A percentile compares a stretch with the other conserved stretches of the same genome.
Conservation (phyloP, 2,113 vertebrate genomes). For the Bufo bufo region DNA sequence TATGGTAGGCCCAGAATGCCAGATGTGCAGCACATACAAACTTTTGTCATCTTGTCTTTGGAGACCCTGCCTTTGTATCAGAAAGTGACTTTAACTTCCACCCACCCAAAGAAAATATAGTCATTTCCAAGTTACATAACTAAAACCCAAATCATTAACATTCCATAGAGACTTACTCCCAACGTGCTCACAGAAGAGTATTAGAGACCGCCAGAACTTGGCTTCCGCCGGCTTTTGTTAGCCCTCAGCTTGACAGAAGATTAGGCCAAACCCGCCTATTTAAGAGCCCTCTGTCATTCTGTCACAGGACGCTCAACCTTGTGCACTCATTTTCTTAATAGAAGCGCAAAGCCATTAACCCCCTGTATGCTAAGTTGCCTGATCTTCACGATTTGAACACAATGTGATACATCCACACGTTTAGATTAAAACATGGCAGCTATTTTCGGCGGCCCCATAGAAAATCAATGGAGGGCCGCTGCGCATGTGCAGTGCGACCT, state of each 20-base stretch:
- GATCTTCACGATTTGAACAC: neutral
- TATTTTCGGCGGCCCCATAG: too few species aligned
- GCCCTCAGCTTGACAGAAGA: slow-evolving; percentile 30
- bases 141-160: slow-evolving; percentile 60
- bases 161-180: slow-evolving; percentile 58
- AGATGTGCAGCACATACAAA: neutral
- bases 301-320: slow-evolving; percentile 54
- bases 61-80: neutral
- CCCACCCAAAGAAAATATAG: slow-evolving; percentile 4
- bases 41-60: neutral
- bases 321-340: slow-evolving; percentile 46
- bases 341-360: neutral
- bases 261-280: slow-evolving; percentile 44
- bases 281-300: slow-evolving; percentile 51
- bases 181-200: slow-evolving; percentile 49
- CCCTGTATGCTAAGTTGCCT: neutral
- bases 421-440: neutral
- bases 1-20: too few species aligned
- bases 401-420: neutral
- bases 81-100: slow-evolving; percentile 61
- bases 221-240: slow-evolving; percentile 57
- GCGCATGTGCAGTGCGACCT: too few species aligned
- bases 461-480: too few species aligned
- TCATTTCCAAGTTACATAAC: slow-evolving; percentile 59
- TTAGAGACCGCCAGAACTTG: slow-evolving; percentile 40